Percentiles rank a stretch among this genome's conserved stretches.
phyloP scores from a whole-genome alignment of 2,113 vertebrate genomes.

The Entomyzon cyanotis region DNA sequence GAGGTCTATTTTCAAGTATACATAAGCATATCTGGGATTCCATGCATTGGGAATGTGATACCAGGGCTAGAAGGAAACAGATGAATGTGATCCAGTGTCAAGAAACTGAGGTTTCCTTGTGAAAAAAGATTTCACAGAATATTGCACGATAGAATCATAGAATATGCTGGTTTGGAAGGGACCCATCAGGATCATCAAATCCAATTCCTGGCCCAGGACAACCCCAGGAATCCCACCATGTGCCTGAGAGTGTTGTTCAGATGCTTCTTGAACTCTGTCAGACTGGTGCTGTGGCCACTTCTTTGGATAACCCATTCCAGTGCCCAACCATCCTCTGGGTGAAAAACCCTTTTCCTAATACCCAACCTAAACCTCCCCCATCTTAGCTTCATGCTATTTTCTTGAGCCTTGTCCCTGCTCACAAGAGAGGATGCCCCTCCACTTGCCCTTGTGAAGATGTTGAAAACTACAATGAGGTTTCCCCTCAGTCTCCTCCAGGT shows the following conservation, averaged over 20 bases:
- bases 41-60: background rate
- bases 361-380: background rate
- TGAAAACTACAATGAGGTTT: background rate
- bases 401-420: background rate
- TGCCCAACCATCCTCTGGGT: background rate
- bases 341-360: background rate
- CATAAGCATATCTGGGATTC: background rate
- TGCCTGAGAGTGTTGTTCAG: background rate
- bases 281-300: background rate
- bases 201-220: background rate
- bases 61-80: background rate
- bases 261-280: background rate
- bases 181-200: background rate
- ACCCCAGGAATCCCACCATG: background rate
- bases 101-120: background rate
- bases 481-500: background rate
- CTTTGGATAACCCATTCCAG: background rate
- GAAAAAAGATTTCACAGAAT: background rate
- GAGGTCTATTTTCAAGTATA: background rate
- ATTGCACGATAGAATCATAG: background rate
- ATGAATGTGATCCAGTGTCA: background rate
- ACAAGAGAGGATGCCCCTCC: fast-evolving
- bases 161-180: background rate
- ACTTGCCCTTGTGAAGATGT: background rate
- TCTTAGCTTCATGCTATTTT: background rate